phyloP scores from a whole-genome alignment of 2,113 vertebrate genomes.

The Cyanoramphus novaezelandiae region DNA sequence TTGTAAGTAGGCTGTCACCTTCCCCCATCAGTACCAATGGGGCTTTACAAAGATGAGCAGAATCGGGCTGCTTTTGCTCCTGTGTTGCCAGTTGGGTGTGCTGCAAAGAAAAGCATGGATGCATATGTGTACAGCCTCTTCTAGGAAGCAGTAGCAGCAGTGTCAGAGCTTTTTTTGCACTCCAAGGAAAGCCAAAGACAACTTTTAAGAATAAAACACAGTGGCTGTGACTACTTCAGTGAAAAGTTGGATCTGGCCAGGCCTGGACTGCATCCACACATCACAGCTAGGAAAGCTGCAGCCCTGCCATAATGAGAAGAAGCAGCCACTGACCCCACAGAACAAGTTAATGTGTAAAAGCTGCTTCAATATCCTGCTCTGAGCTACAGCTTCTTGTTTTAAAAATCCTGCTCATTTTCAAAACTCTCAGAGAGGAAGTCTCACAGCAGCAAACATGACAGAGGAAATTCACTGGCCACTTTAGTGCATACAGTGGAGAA shows the following conservation, averaged over 20 bases:
- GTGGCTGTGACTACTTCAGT: background rate
- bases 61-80: background rate
- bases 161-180: background rate
- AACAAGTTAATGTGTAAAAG: background rate
- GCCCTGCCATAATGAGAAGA: background rate
- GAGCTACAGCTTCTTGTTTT: background rate
- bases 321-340: background rate
- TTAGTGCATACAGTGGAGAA: background rate
- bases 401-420: background rate
- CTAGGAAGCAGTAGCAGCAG: background rate
- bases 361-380: background rate
- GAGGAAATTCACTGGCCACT: background rate
- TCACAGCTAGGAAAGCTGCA: background rate
- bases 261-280: background rate
- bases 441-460: background rate
- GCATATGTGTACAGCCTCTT: background rate
- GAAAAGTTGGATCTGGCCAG: background rate
- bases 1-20: background rate
- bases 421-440: background rate
- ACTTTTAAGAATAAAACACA: background rate
- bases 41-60: background rate
- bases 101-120: background rate
- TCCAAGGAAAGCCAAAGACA: background rate
- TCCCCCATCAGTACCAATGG: fast-evolving
- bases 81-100: background rate